Evolutionary conservation across 2,888 invertebrate genomes (phyloP), one percentile per base, ranked within the genome.

Genomic region (Sinopyrophorus schimmeli): DNA sequence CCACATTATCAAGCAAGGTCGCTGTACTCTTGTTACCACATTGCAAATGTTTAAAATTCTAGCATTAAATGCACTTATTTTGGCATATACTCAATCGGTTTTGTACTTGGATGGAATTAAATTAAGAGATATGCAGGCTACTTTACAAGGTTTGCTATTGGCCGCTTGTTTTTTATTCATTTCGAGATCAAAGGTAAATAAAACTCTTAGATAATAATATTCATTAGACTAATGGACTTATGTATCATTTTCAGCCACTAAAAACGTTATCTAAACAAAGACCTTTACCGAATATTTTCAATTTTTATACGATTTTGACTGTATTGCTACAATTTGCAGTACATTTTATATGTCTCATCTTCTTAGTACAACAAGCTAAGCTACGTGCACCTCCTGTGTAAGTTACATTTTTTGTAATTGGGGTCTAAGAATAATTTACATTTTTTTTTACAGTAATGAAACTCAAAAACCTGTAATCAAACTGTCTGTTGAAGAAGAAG

Each of bases 41-140:
- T 78, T 99, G 50, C 99, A 99, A 75, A 99, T 99, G 99, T 99
- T 99, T 77, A 99, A 99, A 79, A 99, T 99, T 63, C 77, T 99
- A 44, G 99, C 99, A 0, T 76, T 99, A 41, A 99, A 99, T 73
- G 99, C 99, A 0, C 81, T 99, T 2, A 92, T 99, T 57, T 80
- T 97, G 57, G 99, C 99, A 1, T 99, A 99, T 78, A 94, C 96
- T 65, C 97, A 99, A 75, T 97, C 97, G 2, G 98, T 99, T 15
- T 79, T 99, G 12, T 99, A 99, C 71, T 81, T 99, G 57, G 97
- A 98, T 71, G 98, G 98, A 7, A 92, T 99, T 59, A 99, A 96
- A 75, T 92, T 98, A 70, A 92, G 95, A 65, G 98, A 99, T 72
- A 87, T 89, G 12, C 99, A 99, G 74, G 98, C 98, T 1, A 99